Evolutionary conservation across 2,888 invertebrate species (phyloP).

Genomic region (Limnephilus rhombicus): DNA sequence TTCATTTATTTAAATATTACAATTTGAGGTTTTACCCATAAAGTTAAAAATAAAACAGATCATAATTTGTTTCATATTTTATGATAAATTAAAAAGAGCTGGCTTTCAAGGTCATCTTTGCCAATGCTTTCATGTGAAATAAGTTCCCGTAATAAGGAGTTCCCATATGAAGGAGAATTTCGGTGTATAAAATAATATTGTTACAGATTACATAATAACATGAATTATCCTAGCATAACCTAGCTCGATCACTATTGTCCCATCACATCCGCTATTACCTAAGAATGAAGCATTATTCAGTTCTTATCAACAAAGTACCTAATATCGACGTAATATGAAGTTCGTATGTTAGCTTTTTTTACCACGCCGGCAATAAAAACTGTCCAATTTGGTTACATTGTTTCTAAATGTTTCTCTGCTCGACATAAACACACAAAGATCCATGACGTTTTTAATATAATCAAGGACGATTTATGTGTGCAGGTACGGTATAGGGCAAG

Average conservation of each 20-base stretch:
- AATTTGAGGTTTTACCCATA: no score
- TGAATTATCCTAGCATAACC: background rate
- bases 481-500: background rate
- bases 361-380: background rate
- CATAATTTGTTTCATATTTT: no score
- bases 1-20: no score
- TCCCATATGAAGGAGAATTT: background rate
- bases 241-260: background rate
- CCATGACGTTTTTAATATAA: background rate
- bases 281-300: background rate
- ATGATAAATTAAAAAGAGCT: no score
- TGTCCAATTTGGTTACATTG: background rate
- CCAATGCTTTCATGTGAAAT: background rate
- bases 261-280: background rate
- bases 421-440: background rate
- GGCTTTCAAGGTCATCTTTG: background rate
- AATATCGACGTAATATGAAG: background rate
- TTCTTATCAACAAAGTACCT: background rate
- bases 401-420: background rate
- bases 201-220: background rate
- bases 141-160: no score
- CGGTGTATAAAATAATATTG: background rate
- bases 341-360: background rate
- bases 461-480: background rate
- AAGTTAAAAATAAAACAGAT: no score